Base-by-base conservation (phyloP, 64 coral and sea anemone species). In the Catalaphyllia jardinei region DNA sequence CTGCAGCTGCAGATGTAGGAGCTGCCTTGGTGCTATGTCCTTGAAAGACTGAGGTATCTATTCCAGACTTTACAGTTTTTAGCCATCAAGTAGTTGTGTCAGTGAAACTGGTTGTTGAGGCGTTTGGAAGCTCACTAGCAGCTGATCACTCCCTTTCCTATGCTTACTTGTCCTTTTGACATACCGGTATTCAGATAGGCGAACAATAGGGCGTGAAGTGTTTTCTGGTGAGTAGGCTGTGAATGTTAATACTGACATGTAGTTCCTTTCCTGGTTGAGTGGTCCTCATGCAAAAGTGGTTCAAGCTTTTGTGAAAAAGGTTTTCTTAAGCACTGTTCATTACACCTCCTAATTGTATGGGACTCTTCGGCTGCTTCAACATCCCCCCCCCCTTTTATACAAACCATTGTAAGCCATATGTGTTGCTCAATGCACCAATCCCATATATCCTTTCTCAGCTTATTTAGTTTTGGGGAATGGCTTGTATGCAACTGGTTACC, bases 401-500 rank as follows among this genome's bases (percentile, higher is more conserved):
- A 86, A 16, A 77, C 91, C 30, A 71, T 69, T 18, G 65, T 79
- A 19, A 93, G 75, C 91, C 91, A 88, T 72, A 93, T 89, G 28
- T 35, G 8, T 16, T 78, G 49, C 22, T 83, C 54, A 67, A 86
- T 94, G 72, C 29, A 55, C 92, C 87, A 89, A 28, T 89, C 79
- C 92, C 86, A 94, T 46, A 76, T 86, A 5, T 85, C 67, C 20
- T 76, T 73, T 10, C 72, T 64, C 9, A 94, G 73, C 19, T 59
- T 72, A 94, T 94, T 89, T 62, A 85, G 73, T 88, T 89, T 74
- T 29, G 71, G 67, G 57, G 92, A 94, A 33, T 84, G 79, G 22
- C 30, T 85, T 76, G 86, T 88, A 28, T 87, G 87, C 86, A 93
- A 88, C 2, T 93, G 67, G 27, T 82, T 83, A n/a, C n/a, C n/a